Conservation (phyloP, 2,113 vertebrate species). For the Anarrhichthys ocellatus region DNA sequence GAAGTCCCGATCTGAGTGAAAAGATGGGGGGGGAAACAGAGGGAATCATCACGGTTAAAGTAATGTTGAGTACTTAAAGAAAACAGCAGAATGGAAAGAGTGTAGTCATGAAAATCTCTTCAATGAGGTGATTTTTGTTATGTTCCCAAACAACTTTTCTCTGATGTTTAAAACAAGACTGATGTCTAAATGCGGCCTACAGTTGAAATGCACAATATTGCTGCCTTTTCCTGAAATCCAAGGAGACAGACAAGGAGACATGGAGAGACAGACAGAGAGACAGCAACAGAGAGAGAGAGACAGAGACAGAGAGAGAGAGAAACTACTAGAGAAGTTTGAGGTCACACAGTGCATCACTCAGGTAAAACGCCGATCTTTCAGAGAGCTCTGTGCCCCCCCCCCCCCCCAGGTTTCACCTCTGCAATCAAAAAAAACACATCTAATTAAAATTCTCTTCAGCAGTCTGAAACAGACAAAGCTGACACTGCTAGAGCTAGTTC, state of each 20-base stretch:
- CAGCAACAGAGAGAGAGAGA: not conserved
- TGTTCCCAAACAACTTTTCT: conserved; percentile 14
- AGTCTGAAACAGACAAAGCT: conserved; percentile 48
- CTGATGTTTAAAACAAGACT: conserved; percentile 15
- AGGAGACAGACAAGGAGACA: not conserved
- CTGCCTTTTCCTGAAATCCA: conserved; percentile 18
- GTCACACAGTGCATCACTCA: conserved; percentile 42
- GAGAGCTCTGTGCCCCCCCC: conserved; percentile 15
- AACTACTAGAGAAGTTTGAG: conserved; percentile 19
- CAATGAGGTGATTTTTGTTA: conserved; percentile 11
- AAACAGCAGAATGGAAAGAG: conserved; percentile 7
- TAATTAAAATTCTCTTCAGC: conserved; percentile 76
- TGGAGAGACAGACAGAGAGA: not conserved
- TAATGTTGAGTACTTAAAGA: conserved; percentile 8
- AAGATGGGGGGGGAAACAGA: not conserved
- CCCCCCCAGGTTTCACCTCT: conserved; percentile 64
- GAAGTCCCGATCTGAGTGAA: conserved; percentile 91
- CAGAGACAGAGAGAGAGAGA: not conserved
- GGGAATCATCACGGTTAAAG: not conserved
- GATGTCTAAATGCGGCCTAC: conserved; percentile 8
- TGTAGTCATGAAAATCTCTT: conserved; percentile 2
- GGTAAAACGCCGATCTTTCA: conserved; percentile 61
- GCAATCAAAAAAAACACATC: conserved; percentile 64
- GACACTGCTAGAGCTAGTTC: conserved; percentile 31
- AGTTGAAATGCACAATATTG: conserved; percentile 13